Conservation (phyloP, 2,888 invertebrate genomes). For the Poecilus cupreus region DNA sequence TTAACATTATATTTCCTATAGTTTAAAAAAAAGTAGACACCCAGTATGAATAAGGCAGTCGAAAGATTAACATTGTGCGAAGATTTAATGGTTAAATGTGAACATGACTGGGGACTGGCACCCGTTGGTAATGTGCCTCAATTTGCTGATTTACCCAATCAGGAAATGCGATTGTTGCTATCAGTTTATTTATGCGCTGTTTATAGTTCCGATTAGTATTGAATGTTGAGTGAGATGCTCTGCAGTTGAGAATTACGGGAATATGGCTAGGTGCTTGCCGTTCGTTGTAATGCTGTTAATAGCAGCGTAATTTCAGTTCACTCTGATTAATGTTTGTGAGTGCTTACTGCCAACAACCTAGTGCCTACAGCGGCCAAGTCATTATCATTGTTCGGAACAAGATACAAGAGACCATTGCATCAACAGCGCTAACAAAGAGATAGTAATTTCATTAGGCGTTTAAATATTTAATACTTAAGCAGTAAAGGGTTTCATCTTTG, state of each 20-base stretch:
- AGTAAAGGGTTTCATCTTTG: too few relatives aligned
- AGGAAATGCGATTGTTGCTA: not conserved
- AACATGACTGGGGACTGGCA: too few relatives aligned
- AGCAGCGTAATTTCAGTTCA: constrained; percentile 34
- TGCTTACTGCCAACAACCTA: not conserved
- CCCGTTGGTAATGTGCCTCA: too few relatives aligned
- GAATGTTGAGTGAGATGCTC: not conserved
- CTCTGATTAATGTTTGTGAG: constrained; percentile 28
- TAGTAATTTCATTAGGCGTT: not conserved
- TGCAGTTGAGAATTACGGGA: not conserved
- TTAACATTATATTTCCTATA: too few relatives aligned
- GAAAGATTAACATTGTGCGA: too few relatives aligned
- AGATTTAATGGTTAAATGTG: too few relatives aligned
- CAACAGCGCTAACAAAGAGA: not conserved
- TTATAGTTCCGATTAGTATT: not conserved
- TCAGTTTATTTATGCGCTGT: not conserved
- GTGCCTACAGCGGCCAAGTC: not conserved
- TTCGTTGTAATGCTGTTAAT: constrained; percentile 22
- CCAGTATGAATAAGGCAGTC: too few relatives aligned
- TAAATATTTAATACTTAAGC: not conserved
- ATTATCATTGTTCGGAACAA: constrained; percentile 14
- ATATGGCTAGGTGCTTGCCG: not conserved
- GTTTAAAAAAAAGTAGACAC: too few relatives aligned
- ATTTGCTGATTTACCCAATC: too few relatives aligned
- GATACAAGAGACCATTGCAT: not conserved